phyloP scores from a whole-genome alignment of 2,113 vertebrate species.

The Rana temporaria region DNA sequence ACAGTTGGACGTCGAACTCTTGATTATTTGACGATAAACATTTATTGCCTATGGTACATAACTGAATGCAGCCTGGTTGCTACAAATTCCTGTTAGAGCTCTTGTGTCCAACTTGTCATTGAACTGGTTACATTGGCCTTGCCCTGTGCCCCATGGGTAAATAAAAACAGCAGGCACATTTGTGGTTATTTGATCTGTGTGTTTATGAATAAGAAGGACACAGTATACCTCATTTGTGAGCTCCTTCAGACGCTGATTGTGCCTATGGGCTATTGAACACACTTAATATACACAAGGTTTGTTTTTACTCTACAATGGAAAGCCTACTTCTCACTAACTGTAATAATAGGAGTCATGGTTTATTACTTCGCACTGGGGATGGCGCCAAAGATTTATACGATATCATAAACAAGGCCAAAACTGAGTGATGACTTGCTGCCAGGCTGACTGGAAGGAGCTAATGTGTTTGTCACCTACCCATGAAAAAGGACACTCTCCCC shows the following conservation, averaged over 20 bases:
- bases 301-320: constrained; percentile 43
- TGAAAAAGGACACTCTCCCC: not conserved
- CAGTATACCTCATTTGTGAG: constrained; percentile 31
- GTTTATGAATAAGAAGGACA: constrained; percentile 22
- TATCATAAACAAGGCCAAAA: constrained; percentile 46
- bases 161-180: constrained; percentile 27
- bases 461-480: constrained; percentile 31
- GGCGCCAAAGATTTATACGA: constrained; percentile 49
- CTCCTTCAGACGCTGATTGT: constrained; percentile 26
- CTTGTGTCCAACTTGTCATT: no score
- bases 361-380: constrained; percentile 40
- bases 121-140: not conserved
- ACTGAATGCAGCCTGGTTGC: no score
- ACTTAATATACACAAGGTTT: constrained; percentile 17
- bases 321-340: constrained; percentile 31
- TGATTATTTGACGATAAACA: no score
- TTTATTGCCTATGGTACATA: no score
- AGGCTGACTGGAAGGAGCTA: constrained; percentile 26
- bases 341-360: constrained; percentile 45
- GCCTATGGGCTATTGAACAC: constrained; percentile 41
- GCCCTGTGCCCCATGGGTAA: not conserved
- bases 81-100: no score
- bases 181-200: constrained; percentile 39
- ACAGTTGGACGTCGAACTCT: no score
- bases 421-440: constrained; percentile 42